Base-by-base conservation (phyloP, 1,140 invertebrate species). In the Pseudomyrmex dendroicus region DNA sequence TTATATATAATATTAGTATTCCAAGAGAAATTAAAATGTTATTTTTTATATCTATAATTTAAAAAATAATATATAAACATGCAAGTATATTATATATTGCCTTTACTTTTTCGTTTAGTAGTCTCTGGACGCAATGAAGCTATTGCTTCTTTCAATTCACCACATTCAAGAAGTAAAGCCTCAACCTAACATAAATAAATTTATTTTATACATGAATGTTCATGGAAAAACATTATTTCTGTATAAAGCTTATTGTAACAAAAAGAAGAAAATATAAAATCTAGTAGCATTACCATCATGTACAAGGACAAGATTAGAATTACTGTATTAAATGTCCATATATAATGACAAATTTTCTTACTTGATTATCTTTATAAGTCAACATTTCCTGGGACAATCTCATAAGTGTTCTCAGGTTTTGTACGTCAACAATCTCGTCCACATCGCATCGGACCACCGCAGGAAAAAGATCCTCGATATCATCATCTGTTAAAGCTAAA, bases 281-380 rank as follows among this genome's bases (percentile, higher is more conserved):
- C 46, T 35, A 35, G 8, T 17, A 72, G 35, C 13, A 25, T 72
- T 13, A 56, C 54, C 17, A 10, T 13, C 12, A 46, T 54, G 13
- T 12, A 67, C 15, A 8, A 50, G 52, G 17, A 5, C 22, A 54
- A 56, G 12, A 59, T 73, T 73, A 20, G 20, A 20, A 72, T 2
- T 68, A 52, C 1, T 8, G 2, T 35, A 56, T 56, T 8, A 44
- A 44, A 20, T 12, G 8, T 57, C 59, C 35, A 13, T 17, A 72
- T 73, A 22, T 9, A 52, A 13, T 62, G 9, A 20, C 44, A 48
- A 61, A 56, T 61, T 20, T 59, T 46, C 52, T 74, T 93, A 96
- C 96, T 95, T 96, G 96, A 92, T 96, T 96, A 82, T 94, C 95
- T 93, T 96, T 96, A 88, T 95, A 95, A 89, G 96, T 96, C 50